Percentiles rank a stretch among this genome's conserved stretches.
Evolutionary conservation across 2,113 vertebrate genomes (phyloP).

Genomic region (Scartelaos histophorus): DNA sequence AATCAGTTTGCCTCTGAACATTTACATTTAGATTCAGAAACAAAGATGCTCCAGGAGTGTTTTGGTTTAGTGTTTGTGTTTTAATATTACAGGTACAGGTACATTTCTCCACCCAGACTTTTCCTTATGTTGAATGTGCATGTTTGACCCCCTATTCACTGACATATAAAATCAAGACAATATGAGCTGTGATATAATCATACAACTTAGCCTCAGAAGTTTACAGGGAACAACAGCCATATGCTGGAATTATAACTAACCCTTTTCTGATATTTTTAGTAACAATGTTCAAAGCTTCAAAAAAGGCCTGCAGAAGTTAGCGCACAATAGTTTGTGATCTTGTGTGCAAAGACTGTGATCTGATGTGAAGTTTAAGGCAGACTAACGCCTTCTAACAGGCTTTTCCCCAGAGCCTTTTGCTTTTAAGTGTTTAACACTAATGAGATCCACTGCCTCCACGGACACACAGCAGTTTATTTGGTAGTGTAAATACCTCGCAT

Average conservation of each 20-base stretch:
- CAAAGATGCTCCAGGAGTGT: constrained; percentile 19
- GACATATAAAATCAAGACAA: neutral
- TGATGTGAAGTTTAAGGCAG: constrained; percentile 52
- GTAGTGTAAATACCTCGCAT: constrained; percentile 69
- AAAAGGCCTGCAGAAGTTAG: constrained; percentile 2
- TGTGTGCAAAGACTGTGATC: constrained; percentile 24
- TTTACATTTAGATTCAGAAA: constrained; percentile 46
- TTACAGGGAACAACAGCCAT: neutral
- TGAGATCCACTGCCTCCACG: constrained; percentile 59
- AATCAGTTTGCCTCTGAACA: constrained; percentile 23
- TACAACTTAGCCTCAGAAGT: neutral
- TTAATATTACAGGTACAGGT: too few relatives aligned
- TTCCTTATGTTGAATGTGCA: neutral
- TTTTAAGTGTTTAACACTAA: constrained; percentile 71
- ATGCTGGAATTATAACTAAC: neutral
- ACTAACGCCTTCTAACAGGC: constrained; percentile 49
- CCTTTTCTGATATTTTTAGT: neutral
- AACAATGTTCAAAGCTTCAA: constrained; percentile 19
- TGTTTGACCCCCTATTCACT: neutral
- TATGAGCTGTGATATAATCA: neutral
- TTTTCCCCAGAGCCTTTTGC: constrained; percentile 44
- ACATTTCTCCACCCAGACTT: neutral
- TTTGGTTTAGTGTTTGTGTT: neutral
- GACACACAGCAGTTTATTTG: constrained; percentile 58
- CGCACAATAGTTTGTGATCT: constrained; percentile 1